Base-by-base conservation (phyloP, 2,113 vertebrate genomes). In the Eolophus roseicapilla region DNA sequence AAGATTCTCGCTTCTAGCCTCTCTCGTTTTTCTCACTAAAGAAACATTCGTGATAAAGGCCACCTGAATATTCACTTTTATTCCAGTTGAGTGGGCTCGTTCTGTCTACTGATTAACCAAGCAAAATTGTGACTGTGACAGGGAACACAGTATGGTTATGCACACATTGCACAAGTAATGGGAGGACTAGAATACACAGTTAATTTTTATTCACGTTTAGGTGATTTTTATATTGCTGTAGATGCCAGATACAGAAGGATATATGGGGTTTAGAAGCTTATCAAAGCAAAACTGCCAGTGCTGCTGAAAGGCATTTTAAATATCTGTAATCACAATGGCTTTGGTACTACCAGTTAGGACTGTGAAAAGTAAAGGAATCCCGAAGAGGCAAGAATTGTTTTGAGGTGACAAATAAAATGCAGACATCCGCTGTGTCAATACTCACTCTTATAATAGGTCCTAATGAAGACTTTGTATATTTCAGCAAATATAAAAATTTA, bases 371-470 rank as follows among this genome's bases (percentile, higher is more conserved):
- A 85, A 85, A 92, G 47, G 25, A 64, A 60, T 20, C 29, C 13
- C 59, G 25, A 88, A 35, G 39, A 86, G 29, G 49, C 60, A 93
- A 81, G 23, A 90, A 31, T 28, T 67, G 4, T n/a, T 67, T 52
- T 52, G 23, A 79, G 68, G 67, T 13, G 43, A 46, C 52, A 71
- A 91, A 57, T 37, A 21, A 62, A 74, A 67, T 2, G 2, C 5
- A 20, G 27, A 59, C 18, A 46, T 24, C 28, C 86, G 9, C 78
- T 88, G 28, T 19, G 6, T n/a, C 0, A 0, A 44, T 50, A 53
- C 10, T 69, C 1, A 1, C 10, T 87, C 84, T 84, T 87, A 12
- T 18, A 52, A 50, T 7, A 77, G 35, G 3, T 65, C 37, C 8
- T 55, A 64, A 50, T 29, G 53, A 47, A 74, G 44, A 27, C 41